These are phyloP conservation scores for Idris sp. DNA, from an alignment of 1,140 invertebrate species.

Conservation along the genomic window DNA sequence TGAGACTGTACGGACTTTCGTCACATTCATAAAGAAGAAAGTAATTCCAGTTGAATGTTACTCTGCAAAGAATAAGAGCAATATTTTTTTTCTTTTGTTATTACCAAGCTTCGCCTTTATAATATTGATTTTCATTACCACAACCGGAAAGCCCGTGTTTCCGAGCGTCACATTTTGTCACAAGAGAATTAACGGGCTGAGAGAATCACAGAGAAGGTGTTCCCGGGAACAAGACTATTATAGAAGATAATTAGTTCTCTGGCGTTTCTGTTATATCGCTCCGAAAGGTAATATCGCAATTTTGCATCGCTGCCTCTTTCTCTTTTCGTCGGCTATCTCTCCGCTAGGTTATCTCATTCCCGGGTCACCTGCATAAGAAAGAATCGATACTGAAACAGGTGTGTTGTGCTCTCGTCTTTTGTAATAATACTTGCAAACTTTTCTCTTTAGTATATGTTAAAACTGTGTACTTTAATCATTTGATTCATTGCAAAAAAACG, in stretches of 20 bases:
- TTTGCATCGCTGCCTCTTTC: constrained; percentile 48
- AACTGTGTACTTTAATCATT: too few species aligned
- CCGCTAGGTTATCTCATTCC: constrained; percentile 46
- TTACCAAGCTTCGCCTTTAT: too few species aligned
- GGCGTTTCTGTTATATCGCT: constrained; percentile 62
- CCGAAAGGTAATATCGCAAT: constrained; percentile 65
- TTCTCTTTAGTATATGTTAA: constrained; percentile 22
- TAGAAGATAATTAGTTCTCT: constrained; percentile 66
- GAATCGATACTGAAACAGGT: constrained; percentile 69
- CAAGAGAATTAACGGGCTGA: constrained; percentile 37
- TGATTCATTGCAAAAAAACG: too few species aligned
- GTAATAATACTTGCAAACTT: constrained; percentile 38
- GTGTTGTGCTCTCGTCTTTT: constrained; percentile 24
- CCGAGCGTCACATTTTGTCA: constrained; percentile 46
- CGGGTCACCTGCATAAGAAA: constrained; percentile 59
- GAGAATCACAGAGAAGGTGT: constrained; percentile 55
- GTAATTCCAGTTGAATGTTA: too few species aligned
- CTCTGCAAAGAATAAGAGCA: too few species aligned
- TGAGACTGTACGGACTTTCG: constrained; percentile 21
- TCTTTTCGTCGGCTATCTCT: constrained; percentile 52
- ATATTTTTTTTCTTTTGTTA: too few species aligned
- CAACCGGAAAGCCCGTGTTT: constrained; percentile 42
- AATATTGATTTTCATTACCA: constrained; percentile 51
- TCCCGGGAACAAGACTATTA: constrained; percentile 68
- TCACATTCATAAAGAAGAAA: too few species aligned